Evolutionary conservation across 2,113 vertebrate species (phyloP), one percentile per base, ranked within the genome.

Genomic region (Ellobius talpinus): DNA sequence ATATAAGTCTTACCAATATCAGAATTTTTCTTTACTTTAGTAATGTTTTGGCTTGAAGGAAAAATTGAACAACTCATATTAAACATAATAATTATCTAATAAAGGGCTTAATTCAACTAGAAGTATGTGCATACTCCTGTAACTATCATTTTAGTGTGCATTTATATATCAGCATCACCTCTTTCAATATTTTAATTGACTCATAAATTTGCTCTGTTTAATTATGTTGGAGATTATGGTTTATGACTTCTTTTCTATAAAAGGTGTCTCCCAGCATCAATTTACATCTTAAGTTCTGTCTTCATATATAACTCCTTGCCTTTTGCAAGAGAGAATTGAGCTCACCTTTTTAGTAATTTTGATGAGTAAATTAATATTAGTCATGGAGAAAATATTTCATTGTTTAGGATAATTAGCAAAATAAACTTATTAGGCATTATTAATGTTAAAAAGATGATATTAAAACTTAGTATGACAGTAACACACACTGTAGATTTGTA

Each of bases 131-230:
- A 73, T 13, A 65, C 13, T 94, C 96, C 50, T 47, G 10, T 96
- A 89, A 66, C 77, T 94, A 14, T 72, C 78, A 91, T 70, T 97
- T 89, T 89, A 82, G 26, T 95, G 87, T 89, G 36, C 68, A 73
- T 91, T 16, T 70, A 66, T 94, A 96, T 92, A 63, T 90, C 78
- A 96, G 47, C 36, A 65, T n/a, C 17, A 70, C 50, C 39, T 93
- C 73, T 87, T 93, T 93, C 36, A 19, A 93, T 39, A 39, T 58
- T 94, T 88, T 82, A 96, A 97, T 93, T 93, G 73, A 94, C 95
- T 97, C 96, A 97, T 97, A 95, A 96, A 94, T 96, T 93, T 96
- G 0, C 89, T 82, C 6, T 84, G 36, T 91, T 95, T 95, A 96
- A 94, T 97, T 95, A 96, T 74, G 82, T 66, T 92, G 65, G 47